phyloP scores from a whole-genome alignment of 1,140 invertebrate species.

The Propsilocerus akamusi region DNA sequence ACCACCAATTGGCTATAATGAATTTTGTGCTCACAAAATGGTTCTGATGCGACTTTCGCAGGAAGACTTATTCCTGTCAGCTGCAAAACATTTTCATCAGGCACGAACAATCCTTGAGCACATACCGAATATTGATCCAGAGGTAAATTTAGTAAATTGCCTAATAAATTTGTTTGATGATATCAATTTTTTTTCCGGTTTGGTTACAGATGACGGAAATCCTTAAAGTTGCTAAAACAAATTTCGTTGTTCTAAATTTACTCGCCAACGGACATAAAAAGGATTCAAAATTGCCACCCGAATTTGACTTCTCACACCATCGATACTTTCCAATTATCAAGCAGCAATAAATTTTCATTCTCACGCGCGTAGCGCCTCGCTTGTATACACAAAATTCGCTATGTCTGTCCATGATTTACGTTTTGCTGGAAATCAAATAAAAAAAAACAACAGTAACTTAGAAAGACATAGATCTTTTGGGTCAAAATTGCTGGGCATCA shows the following conservation, averaged over 20 bases:
- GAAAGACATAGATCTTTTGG: too few relatives aligned
- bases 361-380: too few relatives aligned
- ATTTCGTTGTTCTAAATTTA: constrained; percentile 86
- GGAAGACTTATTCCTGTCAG: constrained; percentile 48
- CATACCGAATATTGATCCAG: constrained; percentile 54
- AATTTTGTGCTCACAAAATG: constrained; percentile 48
- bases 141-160: constrained; percentile 33
- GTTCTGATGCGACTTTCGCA: constrained; percentile 15
- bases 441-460: too few relatives aligned
- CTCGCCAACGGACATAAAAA: constrained; percentile 78
- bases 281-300: constrained; percentile 59
- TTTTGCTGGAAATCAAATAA: too few relatives aligned
- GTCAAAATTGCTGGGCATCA: too few relatives aligned
- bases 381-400: too few relatives aligned
- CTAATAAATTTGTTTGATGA: constrained; percentile 4
- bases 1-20: constrained; percentile 71
- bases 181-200: constrained; percentile 9
- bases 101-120: constrained; percentile 68
- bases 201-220: constrained; percentile 56
- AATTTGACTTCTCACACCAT: constrained; percentile 81
- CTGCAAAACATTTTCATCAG: constrained; percentile 82
- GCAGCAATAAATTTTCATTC: constrained; percentile 27
- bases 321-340: constrained; percentile 84
- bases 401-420: too few relatives aligned
- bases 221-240: constrained; percentile 79